Percentiles rank a stretch among this genome's conserved stretches.
These are phyloP conservation scores for Dreissena polymorpha DNA, from an alignment of 1,140 invertebrate species.

Conservation along the genomic window DNA sequence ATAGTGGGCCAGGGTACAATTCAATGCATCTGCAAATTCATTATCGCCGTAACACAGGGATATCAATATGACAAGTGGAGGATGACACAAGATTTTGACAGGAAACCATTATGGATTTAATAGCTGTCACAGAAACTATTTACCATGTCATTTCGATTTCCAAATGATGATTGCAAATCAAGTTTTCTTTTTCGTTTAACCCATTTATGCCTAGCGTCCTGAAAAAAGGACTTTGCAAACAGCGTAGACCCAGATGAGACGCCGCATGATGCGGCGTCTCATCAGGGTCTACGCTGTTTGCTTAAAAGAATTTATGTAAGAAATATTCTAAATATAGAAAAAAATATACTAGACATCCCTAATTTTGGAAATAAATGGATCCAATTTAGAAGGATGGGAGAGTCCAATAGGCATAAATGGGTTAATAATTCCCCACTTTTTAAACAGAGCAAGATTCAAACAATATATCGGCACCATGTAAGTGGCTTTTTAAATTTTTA, in stretches of 20 bases:
- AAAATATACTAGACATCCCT: too few relatives aligned
- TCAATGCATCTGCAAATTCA: neutral
- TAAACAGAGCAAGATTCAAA: neutral
- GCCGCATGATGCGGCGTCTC: too few relatives aligned
- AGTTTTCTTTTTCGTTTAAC: neutral
- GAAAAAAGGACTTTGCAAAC: too few relatives aligned
- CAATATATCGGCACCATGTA: neutral
- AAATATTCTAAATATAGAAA: too few relatives aligned
- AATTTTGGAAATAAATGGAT: too few relatives aligned
- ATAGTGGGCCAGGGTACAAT: neutral
- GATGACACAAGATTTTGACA: neutral
- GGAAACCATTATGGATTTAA: neutral
- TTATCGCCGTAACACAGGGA: neutral
- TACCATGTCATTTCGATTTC: too few relatives aligned
- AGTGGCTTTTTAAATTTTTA: neutral
- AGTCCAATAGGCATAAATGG: too few relatives aligned
- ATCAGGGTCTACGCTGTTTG: too few relatives aligned
- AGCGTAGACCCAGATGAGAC: too few relatives aligned
- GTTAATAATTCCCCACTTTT: neutral
- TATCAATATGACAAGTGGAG: neutral
- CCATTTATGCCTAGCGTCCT: too few relatives aligned
- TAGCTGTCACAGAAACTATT: neutral
- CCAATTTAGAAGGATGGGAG: too few relatives aligned
- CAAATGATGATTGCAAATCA: neutral
- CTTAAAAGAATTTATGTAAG: too few relatives aligned